Base-by-base conservation (phyloP, 1,140 invertebrate species). In the Pemphigus obesinymphae region DNA sequence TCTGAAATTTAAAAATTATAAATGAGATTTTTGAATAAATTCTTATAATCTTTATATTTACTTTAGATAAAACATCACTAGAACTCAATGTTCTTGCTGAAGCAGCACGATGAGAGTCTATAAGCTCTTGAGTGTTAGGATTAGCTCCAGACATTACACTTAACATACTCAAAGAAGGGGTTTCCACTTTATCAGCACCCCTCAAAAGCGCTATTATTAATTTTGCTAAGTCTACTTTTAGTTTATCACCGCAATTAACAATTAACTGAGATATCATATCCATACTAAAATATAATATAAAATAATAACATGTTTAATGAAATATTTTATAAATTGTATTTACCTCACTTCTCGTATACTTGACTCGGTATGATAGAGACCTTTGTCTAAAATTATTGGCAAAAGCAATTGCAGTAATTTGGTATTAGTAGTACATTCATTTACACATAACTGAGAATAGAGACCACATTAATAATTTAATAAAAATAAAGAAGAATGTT, bases 151-250 rank as follows among this genome's bases (percentile, higher is more conserved):
- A 89, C 82, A 91, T 89, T 0, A 92, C 92, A 85, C 94, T 94
- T 31, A 96, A 87, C 86, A 96, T 93, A 48, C 76, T 63, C 34
- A 80, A 34, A 29, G n/a, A 11, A 5, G 76, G 50, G 11, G 76
- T 63, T 86, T 98, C 96, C 37, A 95, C 86, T 84, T 96, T 94
- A 63, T 94, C 94, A 6, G 95, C 92, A 3, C 95, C 93, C 84
- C 92, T 92, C 43, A 97, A 87, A 63, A 97, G 87, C 20, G 94
- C 94, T 2, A 94, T 93, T 84, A 97, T 93, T 29, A 98, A 87
- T 61, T 90, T 90, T 0, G 92, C 88, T 63, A 97, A 88, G 87
- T 96, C 94, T 10, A 93, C 93, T 82, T 92, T 93, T 20, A 97
- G 88, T 58, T 93, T 88, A 23, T 87, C 87, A 0, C 95, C 95